These are phyloP conservation scores for Orbicella faveolata DNA, from an alignment of 64 coral and sea anemone genomes.

Conservation along the genomic window DNA sequence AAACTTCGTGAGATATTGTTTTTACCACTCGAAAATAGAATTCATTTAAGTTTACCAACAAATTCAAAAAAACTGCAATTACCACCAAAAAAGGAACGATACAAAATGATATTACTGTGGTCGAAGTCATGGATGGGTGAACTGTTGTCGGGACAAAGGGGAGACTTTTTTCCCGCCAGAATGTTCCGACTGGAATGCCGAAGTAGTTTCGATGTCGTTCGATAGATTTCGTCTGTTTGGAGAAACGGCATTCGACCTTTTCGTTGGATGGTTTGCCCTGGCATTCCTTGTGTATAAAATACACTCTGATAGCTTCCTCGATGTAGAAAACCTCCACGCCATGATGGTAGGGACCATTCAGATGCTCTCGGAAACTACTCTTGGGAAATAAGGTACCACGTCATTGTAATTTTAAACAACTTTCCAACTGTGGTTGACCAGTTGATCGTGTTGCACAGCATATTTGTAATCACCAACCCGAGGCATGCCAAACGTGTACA, in stretches of 20 bases:
- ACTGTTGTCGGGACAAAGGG: too few relatives aligned
- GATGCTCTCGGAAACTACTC: not conserved
- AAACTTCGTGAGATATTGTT: too few relatives aligned
- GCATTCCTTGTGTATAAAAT: slow-evolving; percentile 61
- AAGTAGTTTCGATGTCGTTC: too few relatives aligned
- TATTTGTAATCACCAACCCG: slow-evolving; percentile 65
- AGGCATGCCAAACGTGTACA: slow-evolving; percentile 81
- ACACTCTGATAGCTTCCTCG: not conserved
- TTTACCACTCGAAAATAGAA: too few relatives aligned
- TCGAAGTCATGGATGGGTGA: too few relatives aligned
- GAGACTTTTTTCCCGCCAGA: too few relatives aligned
- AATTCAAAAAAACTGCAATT: too few relatives aligned
- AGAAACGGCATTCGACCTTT: slow-evolving; percentile 38
- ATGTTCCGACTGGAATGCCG: too few relatives aligned
- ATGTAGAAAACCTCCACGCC: slow-evolving; percentile 59
- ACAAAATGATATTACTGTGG: too few relatives aligned
- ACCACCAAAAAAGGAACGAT: too few relatives aligned
- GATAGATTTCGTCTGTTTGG: too few relatives aligned
- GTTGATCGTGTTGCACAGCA: slow-evolving; percentile 60
- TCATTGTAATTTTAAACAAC: slow-evolving; percentile 56
- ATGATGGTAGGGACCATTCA: slow-evolving; percentile 56
- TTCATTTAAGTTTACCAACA: too few relatives aligned
- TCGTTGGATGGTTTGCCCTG: slow-evolving; percentile 60
- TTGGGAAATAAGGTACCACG: slow-evolving; percentile 51
- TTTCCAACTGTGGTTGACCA: slow-evolving; percentile 58